Evolutionary conservation across 1,140 invertebrate species (phyloP), one percentile per base, ranked within the genome.

Genomic region (Diabrotica undecimpunctata): DNA sequence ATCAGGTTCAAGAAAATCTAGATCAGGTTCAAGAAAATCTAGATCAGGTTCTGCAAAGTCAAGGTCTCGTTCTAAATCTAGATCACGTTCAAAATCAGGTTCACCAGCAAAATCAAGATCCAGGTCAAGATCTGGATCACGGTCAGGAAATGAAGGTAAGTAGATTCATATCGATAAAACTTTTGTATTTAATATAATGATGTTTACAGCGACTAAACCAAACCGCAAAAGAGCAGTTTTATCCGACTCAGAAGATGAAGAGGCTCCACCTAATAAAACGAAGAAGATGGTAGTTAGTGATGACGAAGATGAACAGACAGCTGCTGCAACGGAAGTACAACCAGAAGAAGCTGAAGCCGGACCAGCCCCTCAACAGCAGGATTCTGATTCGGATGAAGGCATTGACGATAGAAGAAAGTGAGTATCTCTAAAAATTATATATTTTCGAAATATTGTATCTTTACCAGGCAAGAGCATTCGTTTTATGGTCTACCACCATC

Each of bases 181-280:
- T 9, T 36, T 25, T 59, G 37, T 39, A n/a, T 10, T 46, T 46
- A 46, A 46, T 8, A 46, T 66, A 9, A 36, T 54, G 5, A 25
- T 25, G 4, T 61, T 3, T n/a, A 25, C 38, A 67, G 14, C 37
- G 67, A 59, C 6, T 62, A 71, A 64, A 46, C 65, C 55, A 53
- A 70, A 66, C 64, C 76, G 68, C 53, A 84, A 83, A 73, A 76
- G 82, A 60, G 73, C 76, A 12, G 72, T 79, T 68, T 67, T 81
- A 53, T 86, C 83, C 2, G 85, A 87, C 65, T 86, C 84, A 0
- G 84, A 87, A 64, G 82, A 82, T 70, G 81, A 83, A 66, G 78
- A 74, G 54, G 75, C 58, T 50, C 65, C 25, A 7, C 73, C 64
- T 37, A 81, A 78, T 64, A 81, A 81, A 52, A 71, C 70, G 5